Evolutionary conservation across 2,888 invertebrate genomes (phyloP), one percentile per base, ranked within the genome.

Genomic region (Scaptodrosophila latifasciaeformis): DNA sequence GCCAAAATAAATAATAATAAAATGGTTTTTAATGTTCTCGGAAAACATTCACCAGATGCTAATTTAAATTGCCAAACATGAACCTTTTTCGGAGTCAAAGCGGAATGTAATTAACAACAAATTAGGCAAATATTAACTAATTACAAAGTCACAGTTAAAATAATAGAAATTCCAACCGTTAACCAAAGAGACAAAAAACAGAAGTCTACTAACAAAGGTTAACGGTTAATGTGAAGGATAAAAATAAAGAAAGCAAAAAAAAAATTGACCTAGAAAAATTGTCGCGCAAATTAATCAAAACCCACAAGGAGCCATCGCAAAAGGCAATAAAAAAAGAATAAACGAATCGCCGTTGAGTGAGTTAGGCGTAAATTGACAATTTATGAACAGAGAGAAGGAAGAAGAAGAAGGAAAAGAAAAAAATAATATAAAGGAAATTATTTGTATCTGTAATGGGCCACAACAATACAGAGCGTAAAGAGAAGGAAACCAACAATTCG

Each of bases 341-440:
- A n/a, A n/a, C n/a, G 27, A 15, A 17, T 12, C 18, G 17, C 10
- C 1, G 18, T 13, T 70, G 69, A 65, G 58, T 54, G 53, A 65
- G 62, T 62, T 65, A 49, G 37, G 53, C 59, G 18, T 47, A 58
- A 68, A 69, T 71, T 65, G 62, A 54, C 71, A 62, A 70, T 65
- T 69, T 67, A 62, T 67, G 67, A 65, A 55, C 35, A 34, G 34
- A 24, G 15, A 9, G 17, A 50, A 54, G 50, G 13, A 12, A n/a
- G 18, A 47, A 47, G 34, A 35, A 17, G 13, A 34, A 29, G 30
- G 3, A 44, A 40, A 40, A 40, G 6, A 21, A 10, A 40, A 40
- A 21, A 40, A n/a, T 17, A 17, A 40, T 40, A 12, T 12, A 15
- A 34, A 34, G 34, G 13, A 6, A 34, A 34, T 13, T 13, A 13